Percentiles rank a stretch among this genome's conserved stretches.
Conservation (phyloP, 2,888 invertebrate species). For the Polydrusus cervinus region DNA sequence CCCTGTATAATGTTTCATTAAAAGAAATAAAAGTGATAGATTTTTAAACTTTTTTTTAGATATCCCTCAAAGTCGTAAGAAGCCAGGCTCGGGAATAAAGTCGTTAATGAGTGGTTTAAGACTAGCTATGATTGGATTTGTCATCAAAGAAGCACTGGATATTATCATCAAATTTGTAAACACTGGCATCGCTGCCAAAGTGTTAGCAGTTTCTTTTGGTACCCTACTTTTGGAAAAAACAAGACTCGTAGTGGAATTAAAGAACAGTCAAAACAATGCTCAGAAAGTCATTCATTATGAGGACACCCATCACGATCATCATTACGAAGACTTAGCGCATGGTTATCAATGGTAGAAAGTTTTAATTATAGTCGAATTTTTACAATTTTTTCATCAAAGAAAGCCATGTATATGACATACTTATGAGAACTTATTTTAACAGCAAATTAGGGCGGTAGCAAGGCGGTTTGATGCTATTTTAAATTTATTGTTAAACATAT, state of each 20-base stretch:
- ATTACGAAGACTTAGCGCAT: slow-evolving; percentile 44
- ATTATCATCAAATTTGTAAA: slow-evolving; percentile 34
- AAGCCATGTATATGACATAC: too few species aligned
- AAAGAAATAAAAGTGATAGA: background rate
- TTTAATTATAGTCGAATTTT: background rate
- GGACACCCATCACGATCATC: slow-evolving; percentile 50
- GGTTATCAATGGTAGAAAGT: slow-evolving; percentile 25
- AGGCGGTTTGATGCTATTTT: too few species aligned
- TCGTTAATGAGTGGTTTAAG: slow-evolving; percentile 6
- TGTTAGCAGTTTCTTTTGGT: slow-evolving; percentile 37
- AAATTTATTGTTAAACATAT: too few species aligned
- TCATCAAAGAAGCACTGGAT: slow-evolving; percentile 25
- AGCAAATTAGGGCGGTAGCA: too few species aligned
- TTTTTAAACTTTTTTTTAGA: background rate
- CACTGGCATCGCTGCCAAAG: slow-evolving; percentile 36
- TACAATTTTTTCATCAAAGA: background rate
- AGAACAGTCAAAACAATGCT: slow-evolving; percentile 39
- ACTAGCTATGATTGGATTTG: slow-evolving; percentile 13
- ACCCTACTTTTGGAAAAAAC: slow-evolving; percentile 41
- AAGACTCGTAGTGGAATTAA: slow-evolving; percentile 37
- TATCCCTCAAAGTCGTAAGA: background rate
- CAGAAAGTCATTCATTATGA: slow-evolving; percentile 38
- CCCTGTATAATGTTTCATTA: too few species aligned
- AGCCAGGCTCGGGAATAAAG: slow-evolving; percentile 7
- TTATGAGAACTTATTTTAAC: too few species aligned